A percentile compares a stretch with the other conserved stretches of the same genome.
Evolutionary conservation across 2,113 vertebrate genomes (phyloP).

Genomic region (Nanorana parkeri): DNA sequence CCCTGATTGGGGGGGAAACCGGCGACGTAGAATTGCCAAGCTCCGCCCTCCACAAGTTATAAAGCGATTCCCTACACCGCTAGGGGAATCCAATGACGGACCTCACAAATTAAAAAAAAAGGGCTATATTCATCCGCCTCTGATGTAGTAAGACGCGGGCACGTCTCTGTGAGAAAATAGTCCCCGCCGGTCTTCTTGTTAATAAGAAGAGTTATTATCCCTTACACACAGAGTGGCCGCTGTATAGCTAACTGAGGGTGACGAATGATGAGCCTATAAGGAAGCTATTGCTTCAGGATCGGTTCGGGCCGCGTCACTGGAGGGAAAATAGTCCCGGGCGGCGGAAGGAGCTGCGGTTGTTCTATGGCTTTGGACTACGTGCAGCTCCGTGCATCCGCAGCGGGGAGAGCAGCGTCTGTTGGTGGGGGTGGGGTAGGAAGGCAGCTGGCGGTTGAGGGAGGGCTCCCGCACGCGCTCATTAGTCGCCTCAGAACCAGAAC

Average conservation of each 20-base stretch:
- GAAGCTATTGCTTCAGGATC: too few relatives aligned
- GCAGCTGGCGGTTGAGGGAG: constrained; percentile 23
- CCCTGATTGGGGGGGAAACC: constrained; percentile 49
- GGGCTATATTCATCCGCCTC: constrained; percentile 21
- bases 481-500: constrained; percentile 29
- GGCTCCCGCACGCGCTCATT: background rate
- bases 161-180: too few relatives aligned
- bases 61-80: constrained; percentile 25
- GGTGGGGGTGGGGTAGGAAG: constrained; percentile 47
- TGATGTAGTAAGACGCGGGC: background rate
- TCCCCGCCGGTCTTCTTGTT: background rate
- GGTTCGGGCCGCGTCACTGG: too few relatives aligned
- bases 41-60: constrained; percentile 18
- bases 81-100: constrained; percentile 28
- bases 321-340: constrained; percentile 11
- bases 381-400: constrained; percentile 51
- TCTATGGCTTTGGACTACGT: constrained; percentile 30
- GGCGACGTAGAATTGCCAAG: constrained; percentile 19
- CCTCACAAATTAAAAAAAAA: background rate
- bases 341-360: constrained; percentile 1
- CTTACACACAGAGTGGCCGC: too few relatives aligned
- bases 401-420: background rate
- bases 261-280: too few relatives aligned
- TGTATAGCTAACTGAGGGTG: too few relatives aligned
- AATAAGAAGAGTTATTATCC: background rate